These are phyloP conservation scores for Bombus impatiens DNA, from an alignment of 1,140 invertebrate genomes.

Conservation along the genomic window DNA sequence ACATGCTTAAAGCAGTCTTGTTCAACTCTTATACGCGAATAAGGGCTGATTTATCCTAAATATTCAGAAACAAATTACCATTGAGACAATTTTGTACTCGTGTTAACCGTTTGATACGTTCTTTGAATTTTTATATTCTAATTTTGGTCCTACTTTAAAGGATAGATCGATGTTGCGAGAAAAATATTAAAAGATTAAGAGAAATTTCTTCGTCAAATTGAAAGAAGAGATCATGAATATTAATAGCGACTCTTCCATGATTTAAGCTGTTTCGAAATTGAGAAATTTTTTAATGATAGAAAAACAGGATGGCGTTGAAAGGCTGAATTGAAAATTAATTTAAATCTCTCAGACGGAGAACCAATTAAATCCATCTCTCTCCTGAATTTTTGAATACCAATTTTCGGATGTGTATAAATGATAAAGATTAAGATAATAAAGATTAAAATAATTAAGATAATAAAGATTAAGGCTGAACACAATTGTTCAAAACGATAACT, in stretches of 20 bases:
- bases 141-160: accelerated
- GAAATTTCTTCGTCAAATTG: neutral
- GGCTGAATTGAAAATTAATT: neutral
- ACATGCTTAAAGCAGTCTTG: neutral
- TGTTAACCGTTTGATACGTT: too few relatives aligned
- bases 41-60: neutral
- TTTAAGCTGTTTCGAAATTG: neutral
- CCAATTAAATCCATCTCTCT: neutral
- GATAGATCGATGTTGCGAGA: neutral
- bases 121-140: too few relatives aligned
- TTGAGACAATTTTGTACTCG: too few relatives aligned
- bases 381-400: too few relatives aligned
- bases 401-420: too few relatives aligned
- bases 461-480: too few relatives aligned
- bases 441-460: too few relatives aligned
- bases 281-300: neutral
- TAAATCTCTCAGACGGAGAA: neutral
- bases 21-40: neutral
- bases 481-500: too few relatives aligned
- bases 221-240: neutral
- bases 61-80: neutral
- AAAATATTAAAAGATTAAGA: neutral
- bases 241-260: neutral
- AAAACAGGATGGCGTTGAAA: neutral
- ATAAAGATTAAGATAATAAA: too few relatives aligned